phyloP scores from a whole-genome alignment of 2,113 vertebrate species.

The Rafetus swinhoei region DNA sequence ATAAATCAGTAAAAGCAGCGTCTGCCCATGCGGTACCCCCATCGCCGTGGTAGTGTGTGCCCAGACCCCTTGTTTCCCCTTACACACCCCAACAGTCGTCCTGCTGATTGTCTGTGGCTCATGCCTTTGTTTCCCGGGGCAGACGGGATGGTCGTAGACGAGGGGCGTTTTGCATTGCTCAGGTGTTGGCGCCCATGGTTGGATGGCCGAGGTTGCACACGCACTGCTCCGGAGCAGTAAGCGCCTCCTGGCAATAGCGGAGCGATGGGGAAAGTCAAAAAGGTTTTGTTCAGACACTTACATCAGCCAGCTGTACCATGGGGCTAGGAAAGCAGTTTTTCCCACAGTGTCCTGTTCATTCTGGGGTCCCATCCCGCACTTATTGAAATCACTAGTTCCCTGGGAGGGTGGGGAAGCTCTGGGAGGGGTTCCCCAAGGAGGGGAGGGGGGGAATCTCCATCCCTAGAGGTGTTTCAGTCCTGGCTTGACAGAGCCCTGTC shows the following conservation, averaged over 20 bases:
- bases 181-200: not conserved
- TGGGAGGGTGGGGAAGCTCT: no score
- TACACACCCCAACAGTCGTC: no score
- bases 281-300: not conserved
- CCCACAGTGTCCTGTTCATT: not conserved
- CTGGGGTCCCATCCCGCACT: no score
- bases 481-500: no score
- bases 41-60: no score
- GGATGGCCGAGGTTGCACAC: not conserved
- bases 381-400: not conserved
- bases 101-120: accelerated
- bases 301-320: not conserved
- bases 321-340: not conserved
- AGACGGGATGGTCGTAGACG: not conserved
- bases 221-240: not conserved
- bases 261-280: constrained; percentile 4
- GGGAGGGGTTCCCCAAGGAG: no score
- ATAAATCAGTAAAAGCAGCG: no score
- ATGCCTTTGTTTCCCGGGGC: not conserved
- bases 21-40: no score
- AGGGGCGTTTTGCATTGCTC: not conserved
- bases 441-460: no score
- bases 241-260: not conserved
- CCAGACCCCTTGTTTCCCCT: no score
- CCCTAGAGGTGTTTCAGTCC: no score